Percentiles rank a stretch among this genome's conserved stretches.
These are phyloP conservation scores for Lates calcarifer DNA, from an alignment of 2,113 vertebrate genomes.

Conservation along the genomic window DNA sequence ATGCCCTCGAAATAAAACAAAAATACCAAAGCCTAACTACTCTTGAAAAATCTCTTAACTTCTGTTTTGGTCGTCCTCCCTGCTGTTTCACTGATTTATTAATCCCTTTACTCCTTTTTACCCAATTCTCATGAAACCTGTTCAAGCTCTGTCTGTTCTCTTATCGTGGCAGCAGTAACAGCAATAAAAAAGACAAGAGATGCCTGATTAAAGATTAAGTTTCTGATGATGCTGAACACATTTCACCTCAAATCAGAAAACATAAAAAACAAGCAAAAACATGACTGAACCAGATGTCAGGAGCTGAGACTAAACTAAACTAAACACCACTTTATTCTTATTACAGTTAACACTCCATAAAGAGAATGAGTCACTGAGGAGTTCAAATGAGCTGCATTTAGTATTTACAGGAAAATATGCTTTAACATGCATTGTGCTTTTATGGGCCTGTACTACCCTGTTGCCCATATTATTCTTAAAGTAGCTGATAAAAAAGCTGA, in stretches of 20 bases:
- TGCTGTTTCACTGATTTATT: conserved; percentile 37
- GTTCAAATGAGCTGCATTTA: conserved; percentile 3
- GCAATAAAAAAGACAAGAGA: conserved; percentile 19
- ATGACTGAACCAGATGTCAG: conserved; percentile 2
- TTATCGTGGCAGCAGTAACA: conserved; percentile 6
- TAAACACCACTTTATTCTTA: background rate
- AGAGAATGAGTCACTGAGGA: background rate
- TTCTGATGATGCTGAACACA: conserved; percentile 13
- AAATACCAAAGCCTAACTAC: background rate
- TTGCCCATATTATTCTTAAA: background rate
- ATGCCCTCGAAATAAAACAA: conserved; percentile 17
- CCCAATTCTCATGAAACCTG: conserved; percentile 27
- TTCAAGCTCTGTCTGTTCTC: conserved; percentile 16
- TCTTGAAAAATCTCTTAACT: background rate
- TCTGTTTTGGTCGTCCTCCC: background rate
- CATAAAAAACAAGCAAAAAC: background rate
- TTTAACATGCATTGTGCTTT: conserved; percentile 1
- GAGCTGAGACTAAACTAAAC: background rate
- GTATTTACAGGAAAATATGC: background rate
- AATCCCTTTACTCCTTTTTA: background rate
- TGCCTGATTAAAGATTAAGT: conserved; percentile 18
- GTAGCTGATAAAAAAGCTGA: conserved; percentile 29
- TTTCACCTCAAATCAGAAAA: conserved; percentile 9
- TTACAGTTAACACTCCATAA: background rate
- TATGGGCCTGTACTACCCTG: background rate